These are phyloP conservation scores for Maconellicoccus hirsutus DNA, from an alignment of 1,140 invertebrate genomes.

Conservation along the genomic window DNA sequence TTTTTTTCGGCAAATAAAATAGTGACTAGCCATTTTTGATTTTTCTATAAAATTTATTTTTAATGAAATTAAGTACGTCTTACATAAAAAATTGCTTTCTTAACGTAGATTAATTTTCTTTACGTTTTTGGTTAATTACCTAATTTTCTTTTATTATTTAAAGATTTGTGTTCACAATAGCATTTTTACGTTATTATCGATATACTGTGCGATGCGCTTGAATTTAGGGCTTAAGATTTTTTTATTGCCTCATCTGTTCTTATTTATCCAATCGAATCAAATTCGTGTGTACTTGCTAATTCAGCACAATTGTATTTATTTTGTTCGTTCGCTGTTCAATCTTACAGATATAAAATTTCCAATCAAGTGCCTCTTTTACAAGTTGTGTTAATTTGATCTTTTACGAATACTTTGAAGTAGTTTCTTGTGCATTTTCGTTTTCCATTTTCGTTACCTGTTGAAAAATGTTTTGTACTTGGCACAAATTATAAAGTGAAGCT, in stretches of 20 bases:
- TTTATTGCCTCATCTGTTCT: too few relatives aligned
- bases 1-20: not conserved
- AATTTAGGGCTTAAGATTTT: too few relatives aligned
- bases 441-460: not conserved
- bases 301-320: too few relatives aligned
- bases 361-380: too few relatives aligned
- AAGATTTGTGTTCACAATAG: not conserved
- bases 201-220: too few relatives aligned
- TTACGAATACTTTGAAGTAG: too few relatives aligned
- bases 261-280: too few relatives aligned
- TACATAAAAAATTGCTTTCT: not conserved
- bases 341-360: too few relatives aligned
- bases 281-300: too few relatives aligned
- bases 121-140: not conserved
- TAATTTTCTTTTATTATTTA: not conserved
- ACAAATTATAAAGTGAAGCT: not conserved
- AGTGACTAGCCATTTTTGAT: not conserved
- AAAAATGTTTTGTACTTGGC: not conserved
- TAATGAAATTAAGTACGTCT: not conserved
- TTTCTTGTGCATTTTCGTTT: not conserved
- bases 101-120: not conserved
- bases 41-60: not conserved
- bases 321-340: too few relatives aligned
- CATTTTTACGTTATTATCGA: not conserved
- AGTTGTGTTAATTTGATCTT: too few relatives aligned